Conservation (phyloP, 2,888 invertebrate genomes). For the Spodoptera picta region DNA sequence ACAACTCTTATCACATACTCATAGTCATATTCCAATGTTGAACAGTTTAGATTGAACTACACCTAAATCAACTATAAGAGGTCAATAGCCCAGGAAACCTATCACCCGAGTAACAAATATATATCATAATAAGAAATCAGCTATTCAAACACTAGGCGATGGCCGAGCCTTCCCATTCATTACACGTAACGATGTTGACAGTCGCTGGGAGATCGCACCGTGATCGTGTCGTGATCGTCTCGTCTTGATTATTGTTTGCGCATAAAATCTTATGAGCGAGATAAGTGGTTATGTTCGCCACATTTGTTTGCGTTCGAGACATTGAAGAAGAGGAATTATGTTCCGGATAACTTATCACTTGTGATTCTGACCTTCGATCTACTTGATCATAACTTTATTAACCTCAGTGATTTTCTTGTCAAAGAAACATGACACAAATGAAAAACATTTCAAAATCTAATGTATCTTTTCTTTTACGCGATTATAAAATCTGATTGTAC, state of each 20-base stretch:
- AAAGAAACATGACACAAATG: neutral
- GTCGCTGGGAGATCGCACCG: slow-evolving; percentile 28
- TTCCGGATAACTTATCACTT: neutral
- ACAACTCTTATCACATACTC: neutral
- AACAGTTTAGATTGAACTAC: no score
- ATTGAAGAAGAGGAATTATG: slow-evolving; percentile 10
- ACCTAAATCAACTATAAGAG: slow-evolving; percentile 1
- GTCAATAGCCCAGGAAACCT: slow-evolving; percentile 6
- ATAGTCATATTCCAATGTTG: no score
- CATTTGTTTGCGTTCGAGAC: slow-evolving; percentile 25
- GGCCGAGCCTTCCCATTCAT: slow-evolving; percentile 27
- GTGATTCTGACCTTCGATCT: slow-evolving; percentile 2
- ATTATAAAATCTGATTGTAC: no score
- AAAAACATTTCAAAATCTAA: no score
- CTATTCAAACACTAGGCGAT: slow-evolving; percentile 25
- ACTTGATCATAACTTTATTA: slow-evolving; percentile 1
- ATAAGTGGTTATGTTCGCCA: slow-evolving; percentile 43
- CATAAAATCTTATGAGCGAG: slow-evolving; percentile 41
- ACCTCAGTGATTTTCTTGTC: neutral
- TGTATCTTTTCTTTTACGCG: no score
- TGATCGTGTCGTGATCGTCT: slow-evolving; percentile 19
- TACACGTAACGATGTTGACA: slow-evolving; percentile 44
- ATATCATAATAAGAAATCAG: slow-evolving; percentile 6
- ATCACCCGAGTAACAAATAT: slow-evolving; percentile 2
- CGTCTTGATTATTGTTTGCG: slow-evolving; percentile 45